A percentile compares a stretch with the other conserved stretches of the same genome.
Evolutionary conservation across 1,140 invertebrate genomes (phyloP).

Genomic region (Drosophila mauritiana): DNA sequence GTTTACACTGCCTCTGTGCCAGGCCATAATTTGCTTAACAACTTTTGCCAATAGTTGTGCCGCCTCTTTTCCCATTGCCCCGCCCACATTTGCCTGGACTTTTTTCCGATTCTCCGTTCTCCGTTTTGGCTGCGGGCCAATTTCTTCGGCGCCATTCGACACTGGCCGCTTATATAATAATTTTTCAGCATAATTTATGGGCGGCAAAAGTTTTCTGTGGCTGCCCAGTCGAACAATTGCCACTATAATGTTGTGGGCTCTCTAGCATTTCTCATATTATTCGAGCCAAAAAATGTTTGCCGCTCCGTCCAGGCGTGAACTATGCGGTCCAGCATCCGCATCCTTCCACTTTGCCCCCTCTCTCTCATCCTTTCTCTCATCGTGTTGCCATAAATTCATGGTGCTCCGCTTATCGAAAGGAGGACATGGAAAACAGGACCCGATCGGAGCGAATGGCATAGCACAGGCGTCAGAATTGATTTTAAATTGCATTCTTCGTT

Average conservation of each 20-base stretch:
- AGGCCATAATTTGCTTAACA: slow-evolving; percentile 80
- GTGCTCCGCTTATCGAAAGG: slow-evolving; percentile 58
- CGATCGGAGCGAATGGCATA: slow-evolving; percentile 26
- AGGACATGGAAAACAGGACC: slow-evolving; percentile 56
- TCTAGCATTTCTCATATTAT: slow-evolving; percentile 71
- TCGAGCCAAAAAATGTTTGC: slow-evolving; percentile 66
- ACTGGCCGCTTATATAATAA: slow-evolving; percentile 78
- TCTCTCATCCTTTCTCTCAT: not conserved
- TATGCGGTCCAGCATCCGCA: slow-evolving; percentile 54
- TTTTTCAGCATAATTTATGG: slow-evolving; percentile 78
- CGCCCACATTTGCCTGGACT: not conserved
- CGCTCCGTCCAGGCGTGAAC: slow-evolving; percentile 64
- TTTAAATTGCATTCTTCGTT: slow-evolving; percentile 70
- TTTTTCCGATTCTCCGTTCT: slow-evolving; percentile 8
- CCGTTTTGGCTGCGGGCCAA: slow-evolving; percentile 63
- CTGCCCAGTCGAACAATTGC: slow-evolving; percentile 75
- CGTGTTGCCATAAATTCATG: slow-evolving; percentile 64
- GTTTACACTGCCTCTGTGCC: slow-evolving; percentile 59
- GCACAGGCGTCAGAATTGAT: slow-evolving; percentile 72
- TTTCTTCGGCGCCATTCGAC: slow-evolving; percentile 67
- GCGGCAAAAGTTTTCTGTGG: slow-evolving; percentile 76
- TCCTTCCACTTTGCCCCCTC: slow-evolving; percentile 12
- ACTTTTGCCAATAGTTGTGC: slow-evolving; percentile 63
- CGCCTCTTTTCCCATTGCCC: not conserved
- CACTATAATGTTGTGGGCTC: slow-evolving; percentile 70